These are phyloP conservation scores for Pachyramphus minor DNA, from an alignment of 2,113 vertebrate species.

Conservation along the genomic window DNA sequence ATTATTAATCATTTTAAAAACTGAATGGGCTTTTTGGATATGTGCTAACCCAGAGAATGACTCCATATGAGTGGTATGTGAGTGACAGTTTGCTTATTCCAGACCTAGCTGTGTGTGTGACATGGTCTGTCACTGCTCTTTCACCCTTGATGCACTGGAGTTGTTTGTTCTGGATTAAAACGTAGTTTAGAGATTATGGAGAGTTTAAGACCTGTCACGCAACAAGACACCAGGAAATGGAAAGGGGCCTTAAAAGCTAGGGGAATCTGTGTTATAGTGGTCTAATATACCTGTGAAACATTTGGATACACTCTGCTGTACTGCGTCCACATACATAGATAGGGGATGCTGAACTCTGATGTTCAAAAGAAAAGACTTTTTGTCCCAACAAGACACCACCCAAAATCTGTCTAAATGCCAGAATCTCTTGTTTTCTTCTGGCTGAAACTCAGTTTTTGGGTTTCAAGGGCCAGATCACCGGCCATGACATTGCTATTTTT, in stretches of 20 bases:
- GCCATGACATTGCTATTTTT: background rate
- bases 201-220: background rate
- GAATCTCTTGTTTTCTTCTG: background rate
- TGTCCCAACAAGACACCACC: background rate
- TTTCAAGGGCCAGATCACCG: background rate
- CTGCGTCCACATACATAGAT: fast-evolving
- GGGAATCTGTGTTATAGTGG: background rate
- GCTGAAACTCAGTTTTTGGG: background rate
- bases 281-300: background rate
- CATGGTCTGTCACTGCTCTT: background rate
- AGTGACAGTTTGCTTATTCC: background rate
- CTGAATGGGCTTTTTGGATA: background rate
- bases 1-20: background rate
- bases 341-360: background rate
- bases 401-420: background rate
- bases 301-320: background rate
- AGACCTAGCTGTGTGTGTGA: background rate
- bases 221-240: background rate
- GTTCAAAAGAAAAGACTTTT: background rate
- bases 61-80: background rate
- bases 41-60: background rate
- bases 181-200: background rate
- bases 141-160: background rate
- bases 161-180: background rate
- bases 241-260: background rate